Evolutionary conservation across 2,797 vertebrate genomes (phyloP), one percentile per base, ranked within the genome.

Genomic region (Chaenodraco wilsoni): DNA sequence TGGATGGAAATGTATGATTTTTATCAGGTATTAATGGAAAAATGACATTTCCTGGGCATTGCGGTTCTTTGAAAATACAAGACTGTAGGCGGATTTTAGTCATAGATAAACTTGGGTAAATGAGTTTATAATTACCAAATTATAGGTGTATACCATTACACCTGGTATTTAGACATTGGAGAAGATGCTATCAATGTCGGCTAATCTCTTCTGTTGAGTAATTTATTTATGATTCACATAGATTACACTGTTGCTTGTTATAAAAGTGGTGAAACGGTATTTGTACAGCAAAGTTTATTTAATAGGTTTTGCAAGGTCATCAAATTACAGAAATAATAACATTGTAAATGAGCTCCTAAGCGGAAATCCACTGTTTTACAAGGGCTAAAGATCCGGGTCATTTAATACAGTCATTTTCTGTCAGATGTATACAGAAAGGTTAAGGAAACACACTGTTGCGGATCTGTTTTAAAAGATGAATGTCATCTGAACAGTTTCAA

Each of bases 91-190:
- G 76, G 85, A 89, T 89, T 87, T 89, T 78, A 85, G 82, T 85
- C 87, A 84, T 80, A 87, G 80, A 88, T 82, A 80, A 83, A 87
- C 76, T 81, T 78, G 65, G 65, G 65, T 72, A 91, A 91, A 88
- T 82, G 75, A 76, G 78, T 62, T 91, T 86, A 78, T 86, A 91
- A 89, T 92, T 81, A 79, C 75, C 8, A 86, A 92, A 92, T 93
- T 92, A 91, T 88, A 89, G 86, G 87, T 88, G 89, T 88, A 87
- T 84, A 70, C 87, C 79, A 68, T 49, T 82, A 82, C 85, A 89
- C 87, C 84, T 92, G 88, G 87, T 84, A 79, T 88, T 88, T 91
- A 84, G 78, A 87, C 78, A 74, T 82, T 84, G 81, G 81, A 84
- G 76, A 78, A 88, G 87, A 90, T 89, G 72, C 41, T 91, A 91